These are phyloP conservation scores for Trematocara nigrifrons DNA, from an alignment of 2,113 vertebrate genomes.

Conservation along the genomic window DNA sequence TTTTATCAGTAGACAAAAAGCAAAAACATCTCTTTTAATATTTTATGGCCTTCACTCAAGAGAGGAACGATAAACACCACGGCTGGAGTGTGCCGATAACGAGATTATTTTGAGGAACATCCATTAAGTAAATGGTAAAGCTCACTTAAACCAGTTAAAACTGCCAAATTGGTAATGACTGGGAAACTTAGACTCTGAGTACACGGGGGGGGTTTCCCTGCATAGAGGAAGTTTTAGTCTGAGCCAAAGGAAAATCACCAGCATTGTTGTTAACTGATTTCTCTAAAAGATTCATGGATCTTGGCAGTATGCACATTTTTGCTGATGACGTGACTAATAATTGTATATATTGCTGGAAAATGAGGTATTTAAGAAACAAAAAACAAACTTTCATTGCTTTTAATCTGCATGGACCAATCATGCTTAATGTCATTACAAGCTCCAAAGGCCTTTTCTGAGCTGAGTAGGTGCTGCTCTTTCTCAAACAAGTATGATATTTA, in stretches of 20 bases:
- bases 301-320: background rate
- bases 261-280: background rate
- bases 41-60: background rate
- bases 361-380: background rate
- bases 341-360: background rate
- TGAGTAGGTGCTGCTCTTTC: background rate
- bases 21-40: background rate
- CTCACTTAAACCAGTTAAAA: background rate
- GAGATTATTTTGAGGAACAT: background rate
- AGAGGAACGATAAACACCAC: background rate
- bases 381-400: background rate
- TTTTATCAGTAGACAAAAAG: background rate
- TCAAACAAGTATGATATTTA: background rate
- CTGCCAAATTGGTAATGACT: background rate
- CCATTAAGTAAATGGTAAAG: background rate
- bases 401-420: background rate
- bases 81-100: background rate
- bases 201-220: background rate
- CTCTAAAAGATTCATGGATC: background rate
- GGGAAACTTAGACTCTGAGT: background rate
- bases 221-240: background rate
- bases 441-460: background rate
- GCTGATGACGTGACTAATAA: background rate
- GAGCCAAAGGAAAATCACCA: background rate
- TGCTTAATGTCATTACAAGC: background rate